Evolutionary conservation across 2,797 vertebrate genomes (phyloP), one percentile per base, ranked within the genome.

Genomic region (Scleropages formosus): DNA sequence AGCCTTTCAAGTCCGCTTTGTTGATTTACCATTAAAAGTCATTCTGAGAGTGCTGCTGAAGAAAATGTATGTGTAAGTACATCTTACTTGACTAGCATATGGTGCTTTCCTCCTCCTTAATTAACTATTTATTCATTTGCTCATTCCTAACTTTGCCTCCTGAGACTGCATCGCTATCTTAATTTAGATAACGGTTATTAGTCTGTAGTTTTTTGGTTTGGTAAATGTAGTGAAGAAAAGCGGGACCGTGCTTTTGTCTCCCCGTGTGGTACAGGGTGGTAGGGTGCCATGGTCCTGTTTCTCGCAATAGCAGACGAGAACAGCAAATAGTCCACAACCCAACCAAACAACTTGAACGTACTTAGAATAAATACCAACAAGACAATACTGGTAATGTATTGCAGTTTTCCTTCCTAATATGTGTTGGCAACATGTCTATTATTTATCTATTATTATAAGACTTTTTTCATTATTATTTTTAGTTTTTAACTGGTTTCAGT

Each of bases 11-110:
- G 91, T 90, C 75, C 79, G 83, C 89, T 91, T 90, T 90, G 90
- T 92, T 91, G 90, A 91, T 90, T 92, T 89, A 88, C 88, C 88
- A 89, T 91, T 91, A 88, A 88, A 92, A 90, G 86, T 87, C 85
- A 78, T 87, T 83, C 86, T 85, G 84, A 85, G 75, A 85, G 81
- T 81, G 81, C 78, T 72, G 85, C 82, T 80, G 63, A 46, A 60
- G 39, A 18, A 51, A 47, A 51, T 59, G 24, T 63, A 39, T 31
- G 24, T 71, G 67, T 46, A 53, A 46, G 56, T 27, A 11, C n/a
- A 15, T 58, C 56, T 58, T 59, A 44, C 47, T 72, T 9, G 10
- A 16, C 11, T 62, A 10, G 51, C 59, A 26, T 59, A 73, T 60
- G 39, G 71, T 46, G 8, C 22, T 74, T 31, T 74, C 61, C 22